phyloP scores from a whole-genome alignment of 2,888 invertebrate species.

The Phyto melanocephala region DNA sequence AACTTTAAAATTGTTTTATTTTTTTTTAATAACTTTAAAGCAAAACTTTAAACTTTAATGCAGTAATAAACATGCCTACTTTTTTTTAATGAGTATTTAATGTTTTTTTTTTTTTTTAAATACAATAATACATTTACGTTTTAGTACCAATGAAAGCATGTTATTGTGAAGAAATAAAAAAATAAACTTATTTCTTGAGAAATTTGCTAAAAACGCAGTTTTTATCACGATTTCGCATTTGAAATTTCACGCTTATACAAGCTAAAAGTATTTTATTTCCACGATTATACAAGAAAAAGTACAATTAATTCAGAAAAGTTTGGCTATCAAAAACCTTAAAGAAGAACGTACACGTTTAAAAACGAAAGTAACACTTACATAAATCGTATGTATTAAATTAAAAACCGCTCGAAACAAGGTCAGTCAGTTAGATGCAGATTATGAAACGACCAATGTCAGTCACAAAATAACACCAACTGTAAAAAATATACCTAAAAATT shows the following conservation, averaged over 20 bases:
- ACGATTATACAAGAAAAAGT: no score
- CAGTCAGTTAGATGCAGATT: background rate
- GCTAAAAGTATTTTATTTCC: no score
- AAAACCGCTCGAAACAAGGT: background rate
- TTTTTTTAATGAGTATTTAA: no score
- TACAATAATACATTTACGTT: no score
- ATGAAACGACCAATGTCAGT: background rate
- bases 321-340: background rate
- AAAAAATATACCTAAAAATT: background rate
- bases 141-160: no score
- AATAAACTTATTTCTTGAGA: background rate
- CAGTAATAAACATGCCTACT: no score
- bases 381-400: background rate
- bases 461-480: background rate
- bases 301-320: no score
- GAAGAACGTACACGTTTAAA: background rate
- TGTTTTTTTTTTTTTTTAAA: no score
- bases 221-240: constrained; percentile 15
- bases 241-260: background rate
- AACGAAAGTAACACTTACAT: background rate
- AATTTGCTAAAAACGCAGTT: background rate
- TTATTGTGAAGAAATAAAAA: no score
- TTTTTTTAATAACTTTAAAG: no score
- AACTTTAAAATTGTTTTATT: no score
- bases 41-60: no score